Evolutionary conservation across 2,797 vertebrate species (phyloP), one percentile per base, ranked within the genome.

Genomic region (Gouania willdenowi): DNA sequence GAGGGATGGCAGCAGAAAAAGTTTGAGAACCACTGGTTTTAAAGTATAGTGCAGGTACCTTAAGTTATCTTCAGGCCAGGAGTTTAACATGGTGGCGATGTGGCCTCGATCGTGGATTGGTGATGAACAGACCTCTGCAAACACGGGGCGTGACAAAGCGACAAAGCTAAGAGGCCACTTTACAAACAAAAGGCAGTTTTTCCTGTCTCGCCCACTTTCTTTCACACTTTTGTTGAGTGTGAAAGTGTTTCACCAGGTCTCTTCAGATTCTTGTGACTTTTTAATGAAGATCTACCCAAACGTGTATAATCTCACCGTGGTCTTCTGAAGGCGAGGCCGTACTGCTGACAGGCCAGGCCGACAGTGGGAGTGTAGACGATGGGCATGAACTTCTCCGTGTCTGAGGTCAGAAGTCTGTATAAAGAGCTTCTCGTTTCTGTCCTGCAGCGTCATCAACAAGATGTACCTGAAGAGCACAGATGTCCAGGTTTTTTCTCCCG

Each of bases 381-480:
- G 15, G 97, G 96, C 96, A 99, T 95, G 79, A 95, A 99, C 70
- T 91, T 90, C 76, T 99, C 95, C 0, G 97, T 89, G 27, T 99
- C 91, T 0, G 95, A 99, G 1, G 94, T 97, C 63, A 99, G 80
- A 66, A 99, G 57, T 3, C 94, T 90, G 72, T 99, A 98, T 71
- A n/a, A 98, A 98, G n/a, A 99, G 84, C 82, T 98, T 98, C 82
- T 98, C 96, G 0, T 99, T 98, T 56, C 95, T 89, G 82, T 98
- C 97, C 85, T 98, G 95, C 35, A 99, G 89, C 0, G 96, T 95
- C 96, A 97, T 99, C 52, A 99, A 89, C 46, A 97, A 81, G 76
- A 99, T 97, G 68, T 98, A 98, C 81, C 97, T 98, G 68, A 60
- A 34, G 52, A 4, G 11, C 17, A 59, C 2, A 22, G n/a, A 27